Evolutionary conservation across 2,888 invertebrate genomes (phyloP).

Genomic region (Polydesmus complanatus): DNA sequence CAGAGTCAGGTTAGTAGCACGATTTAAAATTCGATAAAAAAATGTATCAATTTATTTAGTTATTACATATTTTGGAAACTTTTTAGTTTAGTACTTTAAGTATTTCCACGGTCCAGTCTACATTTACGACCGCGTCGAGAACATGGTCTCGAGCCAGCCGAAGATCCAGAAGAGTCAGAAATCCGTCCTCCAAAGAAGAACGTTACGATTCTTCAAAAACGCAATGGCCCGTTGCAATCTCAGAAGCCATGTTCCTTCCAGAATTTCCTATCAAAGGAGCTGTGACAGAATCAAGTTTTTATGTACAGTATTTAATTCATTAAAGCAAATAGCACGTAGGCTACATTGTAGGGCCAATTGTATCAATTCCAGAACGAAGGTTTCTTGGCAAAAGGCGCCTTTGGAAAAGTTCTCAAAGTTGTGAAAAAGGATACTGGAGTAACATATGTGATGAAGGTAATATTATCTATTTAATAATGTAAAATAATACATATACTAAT

Average conservation of each 20-base stretch:
- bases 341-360: not conserved
- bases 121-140: conserved; percentile 11
- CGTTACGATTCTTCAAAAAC: conserved; percentile 44
- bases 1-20: conserved; percentile 15
- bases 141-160: conserved; percentile 16
- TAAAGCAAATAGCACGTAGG: not conserved
- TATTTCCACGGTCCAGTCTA: conserved; percentile 13
- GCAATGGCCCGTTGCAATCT: conserved; percentile 65
- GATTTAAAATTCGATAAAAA: not conserved
- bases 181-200: conserved; percentile 43
- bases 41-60: no score
- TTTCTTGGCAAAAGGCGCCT: conserved; percentile 74
- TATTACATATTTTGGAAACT: not conserved
- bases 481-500: no score
- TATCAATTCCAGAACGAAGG: conserved; percentile 42
- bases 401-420: conserved; percentile 77
- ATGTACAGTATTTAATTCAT: conserved; percentile 26
- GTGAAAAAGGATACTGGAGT: conserved; percentile 47
- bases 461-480: not conserved
- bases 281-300: conserved; percentile 42
- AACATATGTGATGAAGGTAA: conserved; percentile 72
- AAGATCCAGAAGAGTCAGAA: conserved; percentile 24
- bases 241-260: conserved; percentile 72
- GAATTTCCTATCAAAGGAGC: conserved; percentile 62
- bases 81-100: conserved; percentile 15